phyloP scores from a whole-genome alignment of 2,797 vertebrate genomes.

The Sebastes nivosus region DNA sequence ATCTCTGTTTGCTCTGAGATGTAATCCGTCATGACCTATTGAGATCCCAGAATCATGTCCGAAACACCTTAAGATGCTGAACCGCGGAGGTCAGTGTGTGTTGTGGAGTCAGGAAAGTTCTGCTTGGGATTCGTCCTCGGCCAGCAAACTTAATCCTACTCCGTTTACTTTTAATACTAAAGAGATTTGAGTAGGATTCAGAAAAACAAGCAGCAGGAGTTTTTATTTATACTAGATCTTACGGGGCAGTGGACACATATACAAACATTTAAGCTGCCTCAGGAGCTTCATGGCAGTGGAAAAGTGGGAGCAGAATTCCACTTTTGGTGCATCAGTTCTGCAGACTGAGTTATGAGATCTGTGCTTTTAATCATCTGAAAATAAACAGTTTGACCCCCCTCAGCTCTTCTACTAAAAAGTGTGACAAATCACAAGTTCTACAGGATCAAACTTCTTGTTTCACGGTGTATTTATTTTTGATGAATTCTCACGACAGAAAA shows the following conservation, averaged over 20 bases:
- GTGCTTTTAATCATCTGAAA: neutral
- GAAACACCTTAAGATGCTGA: conserved; percentile 8
- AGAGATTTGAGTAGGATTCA: conserved; percentile 54
- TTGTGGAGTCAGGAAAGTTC: conserved; percentile 17
- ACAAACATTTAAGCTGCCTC: neutral
- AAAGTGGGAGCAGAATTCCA: neutral
- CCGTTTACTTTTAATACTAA: conserved; percentile 69
- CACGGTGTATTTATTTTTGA: neutral
- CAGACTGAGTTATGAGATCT: neutral
- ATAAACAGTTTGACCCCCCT: neutral
- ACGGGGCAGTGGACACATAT: neutral
- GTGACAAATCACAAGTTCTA: neutral
- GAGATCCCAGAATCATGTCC: neutral
- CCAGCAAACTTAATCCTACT: conserved; percentile 34
- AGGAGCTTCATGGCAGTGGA: neutral
- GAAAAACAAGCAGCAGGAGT: conserved; percentile 44
- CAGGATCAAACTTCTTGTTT: neutral
- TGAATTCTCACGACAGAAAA: neutral
- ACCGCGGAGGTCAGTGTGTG: conserved; percentile 1
- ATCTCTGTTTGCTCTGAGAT: too few species aligned
- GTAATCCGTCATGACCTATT: too few species aligned
- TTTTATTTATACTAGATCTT: conserved; percentile 38
- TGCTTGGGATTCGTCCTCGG: conserved; percentile 27
- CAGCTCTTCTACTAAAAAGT: neutral
- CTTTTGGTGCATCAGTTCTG: neutral